Percentiles rank a stretch among this genome's conserved stretches.
Evolutionary conservation across 2,888 invertebrate species (phyloP).

Genomic region (Aleiodes testaceus): DNA sequence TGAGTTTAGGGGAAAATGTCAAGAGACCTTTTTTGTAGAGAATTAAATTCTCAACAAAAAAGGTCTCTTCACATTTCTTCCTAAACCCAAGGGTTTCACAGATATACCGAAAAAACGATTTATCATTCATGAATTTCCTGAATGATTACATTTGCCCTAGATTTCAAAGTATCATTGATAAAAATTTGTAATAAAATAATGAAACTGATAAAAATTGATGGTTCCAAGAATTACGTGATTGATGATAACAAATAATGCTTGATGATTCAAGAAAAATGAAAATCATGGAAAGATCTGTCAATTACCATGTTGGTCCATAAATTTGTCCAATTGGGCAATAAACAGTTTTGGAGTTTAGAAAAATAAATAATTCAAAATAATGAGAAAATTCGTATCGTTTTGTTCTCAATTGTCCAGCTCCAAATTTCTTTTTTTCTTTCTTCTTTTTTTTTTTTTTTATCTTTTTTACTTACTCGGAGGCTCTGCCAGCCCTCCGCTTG

Average conservation of each 20-base stretch:
- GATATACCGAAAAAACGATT: no score
- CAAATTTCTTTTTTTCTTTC: slow-evolving; percentile 32
- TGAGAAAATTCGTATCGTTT: slow-evolving; percentile 15
- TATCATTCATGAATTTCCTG: no score
- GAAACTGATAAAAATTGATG: no score
- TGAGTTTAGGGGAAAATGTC: no score
- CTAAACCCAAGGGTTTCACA: no score
- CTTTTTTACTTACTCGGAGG: slow-evolving; percentile 72
- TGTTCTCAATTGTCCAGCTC: slow-evolving; percentile 16
- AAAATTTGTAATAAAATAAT: background rate
- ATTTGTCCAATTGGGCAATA: slow-evolving; percentile 38
- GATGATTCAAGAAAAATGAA: slow-evolving; percentile 20
- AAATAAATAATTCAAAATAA: background rate
- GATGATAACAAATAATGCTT: slow-evolving; percentile 21
- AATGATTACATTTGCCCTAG: no score
- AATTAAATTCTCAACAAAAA: no score
- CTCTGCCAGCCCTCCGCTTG: slow-evolving; percentile 73
- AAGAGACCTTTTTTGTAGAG: no score
- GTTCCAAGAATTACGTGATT: slow-evolving; percentile 30
- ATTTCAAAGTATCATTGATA: no score
- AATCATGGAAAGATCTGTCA: slow-evolving; percentile 24
- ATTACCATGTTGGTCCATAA: slow-evolving; percentile 44
- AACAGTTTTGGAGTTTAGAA: slow-evolving; percentile 14
- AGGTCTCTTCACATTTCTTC: no score
- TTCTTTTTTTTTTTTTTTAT: slow-evolving; percentile 53